Base-by-base conservation (phyloP, 2,113 vertebrate species). In the Myocastor coypus region DNA sequence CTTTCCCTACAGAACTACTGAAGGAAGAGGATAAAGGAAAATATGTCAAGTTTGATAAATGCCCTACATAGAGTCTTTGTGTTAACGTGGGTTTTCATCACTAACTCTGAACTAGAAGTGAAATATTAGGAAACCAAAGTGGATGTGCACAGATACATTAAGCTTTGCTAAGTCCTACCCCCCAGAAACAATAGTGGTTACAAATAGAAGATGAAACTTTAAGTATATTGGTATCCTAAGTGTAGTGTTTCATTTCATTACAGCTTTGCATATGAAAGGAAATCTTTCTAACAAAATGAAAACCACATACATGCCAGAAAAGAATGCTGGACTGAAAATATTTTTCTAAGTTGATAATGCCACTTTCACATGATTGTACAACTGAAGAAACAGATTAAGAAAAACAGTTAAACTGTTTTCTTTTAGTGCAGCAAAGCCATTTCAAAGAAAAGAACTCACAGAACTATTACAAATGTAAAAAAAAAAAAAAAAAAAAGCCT, bases 361-460 rank as follows among this genome's bases (percentile, higher is more conserved):
- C 61, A 95, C 80, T 96, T 97, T 68, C 77, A 91, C 64, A 86
- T 87, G 89, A 93, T 94, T 83, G 97, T 24, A 91, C n/a, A 97
- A 94, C 84, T 97, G 95, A 94, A 52, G 97, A 97, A 96, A 82
- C 34, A 97, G 68, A 97, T 98, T 96, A 98, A 95, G 91, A 97
- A 97, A 97, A 83, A 86, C 81, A 73, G 61, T 93, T 92, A 91
- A 94, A 89, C 30, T 75, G 87, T 96, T 98, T 95, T 89, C 94
- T 96, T 96, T 83, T 92, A 90, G 68, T 96, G 81, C 69, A 92
- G 34, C 6, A 22, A 64, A 98, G 96, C 37, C 75, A 97, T 95
- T 94, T 87, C 50, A 95, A 96, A 96, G 94, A 92, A 92, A 88
- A 94, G 66, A 96, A 98, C 89, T 68, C 82, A 93, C 16, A 71